A percentile compares a stretch with the other conserved stretches of the same genome.
Evolutionary conservation across 2,888 invertebrate genomes (phyloP).

Genomic region (Metacarcinus magister): DNA sequence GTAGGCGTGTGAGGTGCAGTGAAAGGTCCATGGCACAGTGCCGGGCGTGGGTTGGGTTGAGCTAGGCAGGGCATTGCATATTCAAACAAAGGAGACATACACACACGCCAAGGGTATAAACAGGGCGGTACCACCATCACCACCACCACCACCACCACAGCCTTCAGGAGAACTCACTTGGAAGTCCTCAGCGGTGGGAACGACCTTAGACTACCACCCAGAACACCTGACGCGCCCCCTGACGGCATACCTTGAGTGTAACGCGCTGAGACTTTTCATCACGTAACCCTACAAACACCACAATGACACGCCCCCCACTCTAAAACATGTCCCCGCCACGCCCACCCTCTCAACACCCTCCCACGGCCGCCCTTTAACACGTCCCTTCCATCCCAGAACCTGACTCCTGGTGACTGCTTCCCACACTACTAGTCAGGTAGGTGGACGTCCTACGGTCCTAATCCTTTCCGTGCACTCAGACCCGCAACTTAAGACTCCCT

Average conservation of each 20-base stretch:
- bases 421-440: neutral
- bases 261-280: neutral
- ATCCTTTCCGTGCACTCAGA: neutral
- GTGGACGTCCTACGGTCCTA: neutral
- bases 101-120: neutral
- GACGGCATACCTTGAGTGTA: neutral
- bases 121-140: neutral
- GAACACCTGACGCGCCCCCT: neutral
- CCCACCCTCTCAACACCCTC: no score
- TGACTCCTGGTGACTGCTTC: neutral
- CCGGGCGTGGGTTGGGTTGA: no score
- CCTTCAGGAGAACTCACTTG: neutral
- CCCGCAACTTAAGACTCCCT: neutral
- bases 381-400: neutral
- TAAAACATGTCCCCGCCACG: neutral
- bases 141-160: neutral
- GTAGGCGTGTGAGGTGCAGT: no score
- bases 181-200: neutral
- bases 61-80: no score
- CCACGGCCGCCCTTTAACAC: neutral
- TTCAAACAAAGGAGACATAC: no score
- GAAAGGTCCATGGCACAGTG: no score
- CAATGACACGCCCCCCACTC: no score
- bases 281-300: no score
- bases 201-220: neutral